Percentiles rank a stretch among this genome's conserved stretches.
phyloP scores from a whole-genome alignment of 2,888 invertebrate species.

The Spialia ferax region DNA sequence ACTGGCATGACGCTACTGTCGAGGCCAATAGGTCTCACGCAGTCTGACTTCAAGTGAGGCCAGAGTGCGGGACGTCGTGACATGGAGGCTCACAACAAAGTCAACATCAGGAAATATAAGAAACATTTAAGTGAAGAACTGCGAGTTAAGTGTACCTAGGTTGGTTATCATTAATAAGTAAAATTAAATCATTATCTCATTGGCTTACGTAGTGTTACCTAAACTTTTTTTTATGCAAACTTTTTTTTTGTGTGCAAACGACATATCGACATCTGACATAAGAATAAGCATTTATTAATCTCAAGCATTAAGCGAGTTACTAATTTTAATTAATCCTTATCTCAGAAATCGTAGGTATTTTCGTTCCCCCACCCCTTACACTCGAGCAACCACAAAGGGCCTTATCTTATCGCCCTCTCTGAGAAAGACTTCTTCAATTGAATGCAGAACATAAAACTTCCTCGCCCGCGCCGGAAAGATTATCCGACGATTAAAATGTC shows the following conservation, averaged over 20 bases:
- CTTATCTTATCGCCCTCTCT: conserved; percentile 21
- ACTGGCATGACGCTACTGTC: conserved; percentile 64
- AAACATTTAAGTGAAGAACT: neutral
- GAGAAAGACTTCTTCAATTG: neutral
- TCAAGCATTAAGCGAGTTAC: neutral
- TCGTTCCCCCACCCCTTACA: neutral
- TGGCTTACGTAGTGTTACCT: no score
- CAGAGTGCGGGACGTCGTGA: conserved; percentile 63
- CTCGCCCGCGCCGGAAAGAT: conserved; percentile 16
- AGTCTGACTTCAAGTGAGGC: conserved; percentile 58
- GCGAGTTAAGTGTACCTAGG: neutral
- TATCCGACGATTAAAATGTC: conserved; percentile 37
- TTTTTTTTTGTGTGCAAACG: no score
- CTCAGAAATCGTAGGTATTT: neutral
- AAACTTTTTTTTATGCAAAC: no score
- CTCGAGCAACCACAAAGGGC: neutral
- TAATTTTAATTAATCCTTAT: neutral
- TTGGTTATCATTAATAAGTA: neutral
- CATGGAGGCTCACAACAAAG: conserved; percentile 57
- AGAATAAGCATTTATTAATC: no score
- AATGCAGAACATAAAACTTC: conserved; percentile 18
- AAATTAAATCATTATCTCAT: no score
- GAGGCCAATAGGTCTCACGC: conserved; percentile 63
- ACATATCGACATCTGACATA: no score
- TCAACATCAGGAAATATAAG: conserved; percentile 65